Base-by-base conservation (phyloP, 2,888 invertebrate species). In the Microctonus aethiopoides region DNA sequence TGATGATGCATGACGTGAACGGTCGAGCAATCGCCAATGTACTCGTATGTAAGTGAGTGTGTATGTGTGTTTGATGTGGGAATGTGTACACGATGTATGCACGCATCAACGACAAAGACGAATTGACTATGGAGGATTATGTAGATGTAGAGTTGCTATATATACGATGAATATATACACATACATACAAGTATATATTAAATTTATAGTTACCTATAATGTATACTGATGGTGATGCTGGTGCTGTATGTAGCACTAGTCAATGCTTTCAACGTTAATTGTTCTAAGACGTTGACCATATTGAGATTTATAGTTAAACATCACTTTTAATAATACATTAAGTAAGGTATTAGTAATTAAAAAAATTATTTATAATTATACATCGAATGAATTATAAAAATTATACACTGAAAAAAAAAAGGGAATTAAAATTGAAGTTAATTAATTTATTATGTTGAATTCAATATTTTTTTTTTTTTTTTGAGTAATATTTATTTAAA, bases 1-100 rank as follows among this genome's bases (percentile, higher is more conserved):
- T 86, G 83, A 85, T 85, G 85, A 85, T 83, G 83, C 81, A 83
- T 81, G 80, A 82, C 16, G 46, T 6, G 46, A 46, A 16, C 46
- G 16, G 16, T 16, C 46, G 16, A 46, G 46, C 46, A 46, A 46
- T 46, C 16, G 46, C 16, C n/a, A 29, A 29, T 29, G 29, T 29
- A n/a, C 76, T 79, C 76, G 74, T 76, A 75, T 75, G 75, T 75
- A 77, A 75, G 77, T 72, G 77, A 67, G 72, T 75, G 73, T 68
- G 65, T 72, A 69, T n/a, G n/a, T n/a, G n/a, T n/a, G n/a, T n/a
- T n/a, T n/a, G n/a, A n/a, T 67, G 67, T 64, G 60, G 67, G 65
- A 73, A 72, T 41, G 24, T n/a, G 26, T 46, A 54, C 51, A 54
- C 60, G 66, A 71, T 69, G 63, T 60, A 70, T 68, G 51, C 60